Conservation (phyloP, 2,113 vertebrate species). For the Pardalotus punctatus region DNA sequence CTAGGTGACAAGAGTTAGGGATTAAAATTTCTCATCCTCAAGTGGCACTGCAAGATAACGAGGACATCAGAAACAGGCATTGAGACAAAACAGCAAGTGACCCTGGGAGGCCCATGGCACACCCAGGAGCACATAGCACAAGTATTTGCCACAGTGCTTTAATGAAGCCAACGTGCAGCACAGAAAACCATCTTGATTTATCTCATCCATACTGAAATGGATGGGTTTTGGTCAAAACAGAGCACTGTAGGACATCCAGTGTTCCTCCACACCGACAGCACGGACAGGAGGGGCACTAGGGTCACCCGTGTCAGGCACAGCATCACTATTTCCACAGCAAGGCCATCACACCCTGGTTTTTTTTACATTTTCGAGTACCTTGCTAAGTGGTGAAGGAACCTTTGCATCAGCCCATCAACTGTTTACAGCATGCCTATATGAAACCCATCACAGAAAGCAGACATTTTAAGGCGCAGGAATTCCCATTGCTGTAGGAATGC, state of each 20-base stretch:
- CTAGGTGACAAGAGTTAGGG: not conserved
- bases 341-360: not conserved
- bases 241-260: not conserved
- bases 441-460: not conserved
- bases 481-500: not conserved
- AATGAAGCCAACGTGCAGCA: not conserved
- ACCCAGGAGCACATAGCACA: accelerated
- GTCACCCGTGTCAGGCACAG: not conserved
- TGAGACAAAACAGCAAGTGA: constrained; percentile 9
- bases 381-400: not conserved
- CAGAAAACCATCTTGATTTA: not conserved
- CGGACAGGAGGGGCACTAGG: not conserved
- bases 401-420: not conserved
- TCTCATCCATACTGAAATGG: not conserved
- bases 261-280: not conserved
- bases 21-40: constrained; percentile 21
- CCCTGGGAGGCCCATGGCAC: not conserved
- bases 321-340: not conserved
- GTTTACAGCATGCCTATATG: accelerated
- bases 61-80: not conserved
- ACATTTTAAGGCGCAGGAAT: not conserved
- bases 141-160: accelerated
- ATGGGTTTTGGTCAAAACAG: not conserved
- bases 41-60: not conserved
- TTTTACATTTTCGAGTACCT: not conserved